phyloP scores from a whole-genome alignment of 2,113 vertebrate genomes.

The Natator depressus region DNA sequence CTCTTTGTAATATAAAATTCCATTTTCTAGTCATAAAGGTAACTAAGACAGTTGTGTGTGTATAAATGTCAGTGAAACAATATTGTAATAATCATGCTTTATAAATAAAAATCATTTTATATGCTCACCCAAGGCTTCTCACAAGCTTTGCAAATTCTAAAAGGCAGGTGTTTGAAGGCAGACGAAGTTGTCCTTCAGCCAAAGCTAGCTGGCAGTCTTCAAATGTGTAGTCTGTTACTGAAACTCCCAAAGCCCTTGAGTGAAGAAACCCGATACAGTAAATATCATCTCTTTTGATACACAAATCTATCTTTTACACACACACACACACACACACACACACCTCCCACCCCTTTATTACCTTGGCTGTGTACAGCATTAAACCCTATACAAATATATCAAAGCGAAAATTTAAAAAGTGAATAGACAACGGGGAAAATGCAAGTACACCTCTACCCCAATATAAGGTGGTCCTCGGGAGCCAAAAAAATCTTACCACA shows the following conservation, averaged over 20 bases:
- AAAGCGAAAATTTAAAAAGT: background rate
- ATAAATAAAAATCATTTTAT: slow-evolving; percentile 6
- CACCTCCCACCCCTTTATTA: background rate
- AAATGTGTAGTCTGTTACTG: slow-evolving; percentile 96
- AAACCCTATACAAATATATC: background rate
- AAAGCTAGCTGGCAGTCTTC: slow-evolving; percentile 98
- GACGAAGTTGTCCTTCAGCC: slow-evolving; percentile 92
- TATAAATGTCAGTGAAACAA: background rate
- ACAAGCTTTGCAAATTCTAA: slow-evolving; percentile 95
- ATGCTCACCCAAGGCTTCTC: slow-evolving; percentile 91
- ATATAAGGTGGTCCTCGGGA: too few relatives aligned
- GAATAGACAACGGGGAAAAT: background rate
- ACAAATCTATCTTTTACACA: background rate
- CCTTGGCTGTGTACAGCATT: background rate
- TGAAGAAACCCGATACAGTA: background rate
- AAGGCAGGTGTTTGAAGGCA: slow-evolving; percentile 92
- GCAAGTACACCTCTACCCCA: background rate
- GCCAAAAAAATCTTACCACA: too few relatives aligned
- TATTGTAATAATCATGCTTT: background rate
- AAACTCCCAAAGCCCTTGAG: slow-evolving; percentile 88
- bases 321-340: background rate
- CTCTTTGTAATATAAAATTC: background rate
- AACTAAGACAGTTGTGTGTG: background rate
- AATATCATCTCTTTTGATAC: background rate
- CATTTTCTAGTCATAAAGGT: background rate